A percentile compares a stretch with the other conserved stretches of the same genome.
Evolutionary conservation across 2,888 invertebrate genomes (phyloP).

Genomic region (Sicus ferrugineus): DNA sequence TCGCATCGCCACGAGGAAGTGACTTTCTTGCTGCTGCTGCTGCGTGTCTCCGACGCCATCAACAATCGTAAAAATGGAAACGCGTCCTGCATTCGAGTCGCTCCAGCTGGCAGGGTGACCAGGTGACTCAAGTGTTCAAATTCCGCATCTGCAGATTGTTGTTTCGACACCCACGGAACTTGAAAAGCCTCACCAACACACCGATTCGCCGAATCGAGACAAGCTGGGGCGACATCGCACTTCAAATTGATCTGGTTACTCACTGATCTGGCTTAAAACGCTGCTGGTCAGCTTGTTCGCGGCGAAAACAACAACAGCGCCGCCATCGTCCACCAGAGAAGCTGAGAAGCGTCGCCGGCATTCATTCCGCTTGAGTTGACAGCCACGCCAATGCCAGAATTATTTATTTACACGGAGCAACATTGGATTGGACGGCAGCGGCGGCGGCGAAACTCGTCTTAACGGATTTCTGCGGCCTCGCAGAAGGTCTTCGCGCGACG

Average conservation of each 20-base stretch:
- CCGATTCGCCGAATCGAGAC: too few species aligned
- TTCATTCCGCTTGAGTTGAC: neutral
- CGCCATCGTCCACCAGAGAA: neutral
- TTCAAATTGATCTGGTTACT: too few species aligned
- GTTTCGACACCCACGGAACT: too few species aligned
- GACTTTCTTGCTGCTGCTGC: neutral
- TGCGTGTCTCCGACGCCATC: neutral
- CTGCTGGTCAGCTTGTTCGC: neutral
- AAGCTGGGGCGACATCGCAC: too few species aligned
- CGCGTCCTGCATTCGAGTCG: too few species aligned
- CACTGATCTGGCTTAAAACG: too few species aligned
- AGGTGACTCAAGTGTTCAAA: neutral
- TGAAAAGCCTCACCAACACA: too few species aligned
- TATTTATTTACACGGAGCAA: slow-evolving; percentile 8
- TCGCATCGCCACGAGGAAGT: slow-evolving; percentile 3
- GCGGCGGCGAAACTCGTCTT: neutral
- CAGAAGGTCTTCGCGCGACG: neutral
- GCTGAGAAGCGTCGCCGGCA: neutral
- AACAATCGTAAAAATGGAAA: neutral
- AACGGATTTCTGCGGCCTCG: neutral
- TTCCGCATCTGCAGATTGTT: too few species aligned
- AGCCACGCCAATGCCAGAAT: neutral
- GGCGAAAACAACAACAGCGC: neutral
- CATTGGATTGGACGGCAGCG: neutral
- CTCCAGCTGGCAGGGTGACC: neutral